phyloP scores from a whole-genome alignment of 2,888 invertebrate genomes.

The Drosophila falleni region DNA sequence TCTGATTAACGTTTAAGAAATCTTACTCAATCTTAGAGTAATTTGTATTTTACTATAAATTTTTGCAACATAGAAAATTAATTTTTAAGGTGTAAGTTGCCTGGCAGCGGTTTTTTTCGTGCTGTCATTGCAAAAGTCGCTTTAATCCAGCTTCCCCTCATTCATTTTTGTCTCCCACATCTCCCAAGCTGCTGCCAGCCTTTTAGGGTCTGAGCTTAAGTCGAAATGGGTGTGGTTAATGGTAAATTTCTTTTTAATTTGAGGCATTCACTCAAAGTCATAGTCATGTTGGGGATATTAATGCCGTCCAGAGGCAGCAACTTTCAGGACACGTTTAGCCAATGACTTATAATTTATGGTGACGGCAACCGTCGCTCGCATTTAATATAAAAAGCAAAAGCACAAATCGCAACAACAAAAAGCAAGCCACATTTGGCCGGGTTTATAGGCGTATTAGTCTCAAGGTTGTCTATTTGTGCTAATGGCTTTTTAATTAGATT shows the following conservation, averaged over 20 bases:
- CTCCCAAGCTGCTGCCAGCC: neutral
- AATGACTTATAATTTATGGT: conserved; percentile 83
- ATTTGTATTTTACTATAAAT: too few species aligned
- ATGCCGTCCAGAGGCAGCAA: conserved; percentile 51
- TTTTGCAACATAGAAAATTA: too few species aligned
- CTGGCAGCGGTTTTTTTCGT: conserved; percentile 38
- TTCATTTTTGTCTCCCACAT: neutral
- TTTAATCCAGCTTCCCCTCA: conserved; percentile 34
- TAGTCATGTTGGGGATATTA: conserved; percentile 81
- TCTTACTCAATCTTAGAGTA: too few species aligned
- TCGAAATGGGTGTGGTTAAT: conserved; percentile 70
- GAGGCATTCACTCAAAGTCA: conserved; percentile 83
- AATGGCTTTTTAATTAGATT: conserved; percentile 81
- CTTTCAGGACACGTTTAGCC: conserved; percentile 59
- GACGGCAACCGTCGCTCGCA: conserved; percentile 63
- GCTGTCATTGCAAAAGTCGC: conserved; percentile 48
- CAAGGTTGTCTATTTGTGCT: conserved; percentile 72
- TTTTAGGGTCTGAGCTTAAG: conserved; percentile 24
- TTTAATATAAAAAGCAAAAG: conserved; percentile 53
- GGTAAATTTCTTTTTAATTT: conserved; percentile 84
- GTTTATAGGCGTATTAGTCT: conserved; percentile 29
- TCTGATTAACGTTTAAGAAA: too few species aligned
- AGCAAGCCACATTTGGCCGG: neutral
- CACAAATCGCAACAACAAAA: too few species aligned
- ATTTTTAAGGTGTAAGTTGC: conserved; percentile 25